Base-by-base conservation (phyloP, 2,888 invertebrate genomes). In the Auanema sp. region DNA sequence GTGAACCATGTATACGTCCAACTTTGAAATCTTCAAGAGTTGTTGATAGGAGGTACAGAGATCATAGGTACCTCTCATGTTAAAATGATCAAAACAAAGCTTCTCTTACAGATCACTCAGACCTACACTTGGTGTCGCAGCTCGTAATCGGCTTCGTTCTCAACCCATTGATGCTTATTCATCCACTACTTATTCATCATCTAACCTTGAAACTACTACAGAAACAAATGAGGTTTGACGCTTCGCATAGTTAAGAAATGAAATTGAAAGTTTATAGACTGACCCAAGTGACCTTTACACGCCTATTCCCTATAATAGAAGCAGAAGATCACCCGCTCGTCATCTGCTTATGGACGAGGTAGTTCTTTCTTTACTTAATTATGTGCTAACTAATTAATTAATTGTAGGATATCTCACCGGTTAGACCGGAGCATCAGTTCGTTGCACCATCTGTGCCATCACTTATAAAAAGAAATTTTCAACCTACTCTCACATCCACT, bases 111-210 rank as follows among this genome's bases (percentile, higher is more conserved):
- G 47, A 21, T 47, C 47, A 5, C 47, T 47, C 47, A 16, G 47
- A 16, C 47, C 47, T 16, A 18, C 47, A 16, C 47, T 47, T 21
- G 47, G 47, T 10, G 47, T 47, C 47, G 47, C 47, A 21, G 47
- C 47, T 6, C 14, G 41, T 12, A 42, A 43, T 24, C 40, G 40
- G 42, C 18, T 41, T 16, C 16, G 43, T 21, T 18, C 47, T 16
- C 47, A 47, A 47, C 47, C 47, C 18, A 23, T 56, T 23, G 42
- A 60, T 23, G 25, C 54, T n/a, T 40, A 50, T 40, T 60, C 60
- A 8, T 60, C 60, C 21, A 60, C 60, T 18, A 60, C 60, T 47
- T 53, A 53, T 18, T 60, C 60, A 12, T 23, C 53, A 3, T 54
- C 53, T 21, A 49, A 47, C 23, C 40, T 54, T 10, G 43, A 43